Base-by-base conservation (phyloP, 2,797 vertebrate genomes). In the Poeciliopsis presidionis region DNA sequence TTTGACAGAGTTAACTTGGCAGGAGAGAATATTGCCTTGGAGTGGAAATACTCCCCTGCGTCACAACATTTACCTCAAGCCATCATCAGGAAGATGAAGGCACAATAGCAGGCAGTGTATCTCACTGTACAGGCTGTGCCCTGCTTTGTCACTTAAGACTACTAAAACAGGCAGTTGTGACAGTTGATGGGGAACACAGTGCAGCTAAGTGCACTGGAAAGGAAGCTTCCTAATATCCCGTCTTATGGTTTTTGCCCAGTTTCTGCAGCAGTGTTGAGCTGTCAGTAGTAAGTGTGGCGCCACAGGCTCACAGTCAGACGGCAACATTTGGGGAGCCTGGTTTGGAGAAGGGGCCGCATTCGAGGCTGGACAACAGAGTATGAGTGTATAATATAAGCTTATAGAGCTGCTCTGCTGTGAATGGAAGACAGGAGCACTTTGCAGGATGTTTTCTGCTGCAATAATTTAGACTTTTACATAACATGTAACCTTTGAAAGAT, bases 231-330 rank as follows among this genome's bases (percentile, higher is more conserved):
- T 87, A 91, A 91, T 91, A 90, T 87, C 86, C 86, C 80, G 79
- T 92, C 91, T 88, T 70, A 41, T 70, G 25, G 41, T 90, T 92
- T 83, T 86, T 86, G 86, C 83, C 88, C 88, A 82, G 86, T 90
- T 92, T 90, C 84, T 89, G 85, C 91, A 84, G 88, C 84, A 72
- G 88, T 75, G 92, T 94, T 93, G 91, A 92, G 91, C 88, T 91
- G 92, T 95, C 92, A 92, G 90, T 87, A 88, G 81, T 71, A 84
- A 92, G 90, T 83, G 93, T 91, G 94, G 95, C 93, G 93, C 94
- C 94, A 93, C 87, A 87, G 91, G 89, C 91, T 89, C 82, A 69
- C 81, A 82, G 88, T 87, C 87, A 72, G 80, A 82, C 86, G 93
- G 90, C 90, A 92, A 84, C 90, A 88, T 90, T 75, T 41, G 79